phyloP scores from a whole-genome alignment of 1,140 invertebrate genomes.

The Bombus impatiens region DNA sequence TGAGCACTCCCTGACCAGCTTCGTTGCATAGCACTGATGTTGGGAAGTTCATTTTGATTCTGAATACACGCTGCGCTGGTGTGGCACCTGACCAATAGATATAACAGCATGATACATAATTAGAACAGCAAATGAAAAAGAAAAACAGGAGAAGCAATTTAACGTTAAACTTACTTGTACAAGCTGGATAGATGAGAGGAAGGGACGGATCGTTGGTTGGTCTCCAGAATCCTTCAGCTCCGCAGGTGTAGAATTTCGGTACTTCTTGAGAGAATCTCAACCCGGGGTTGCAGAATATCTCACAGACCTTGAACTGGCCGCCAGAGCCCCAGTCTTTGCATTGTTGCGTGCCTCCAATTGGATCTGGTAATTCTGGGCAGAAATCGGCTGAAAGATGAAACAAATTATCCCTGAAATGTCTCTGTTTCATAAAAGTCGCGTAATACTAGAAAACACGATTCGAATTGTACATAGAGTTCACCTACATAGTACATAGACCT shows the following conservation, averaged over 20 bases:
- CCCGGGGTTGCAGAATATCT: slow-evolving; percentile 93
- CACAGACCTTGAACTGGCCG: slow-evolving; percentile 96
- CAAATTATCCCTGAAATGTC: not conserved
- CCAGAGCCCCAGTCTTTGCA: slow-evolving; percentile 98
- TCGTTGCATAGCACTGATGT: slow-evolving; percentile 96
- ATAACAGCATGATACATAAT: not conserved
- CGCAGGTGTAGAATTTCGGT: slow-evolving; percentile 97
- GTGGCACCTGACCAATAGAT: slow-evolving; percentile 85
- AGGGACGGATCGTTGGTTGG: slow-evolving; percentile 91
- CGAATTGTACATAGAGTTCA: slow-evolving; percentile 56
- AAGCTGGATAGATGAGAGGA: slow-evolving; percentile 94
- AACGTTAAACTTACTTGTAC: slow-evolving; percentile 86
- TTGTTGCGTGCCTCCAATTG: slow-evolving; percentile 93
- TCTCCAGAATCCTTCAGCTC: slow-evolving; percentile 97
- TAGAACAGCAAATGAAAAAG: not conserved
- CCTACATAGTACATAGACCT: slow-evolving; percentile 95
- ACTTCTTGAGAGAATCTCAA: slow-evolving; percentile 94
- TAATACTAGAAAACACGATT: not conserved
- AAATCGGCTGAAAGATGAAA: slow-evolving; percentile 88
- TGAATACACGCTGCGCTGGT: slow-evolving; percentile 95
- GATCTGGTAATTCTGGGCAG: slow-evolving; percentile 93
- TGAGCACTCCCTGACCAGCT: slow-evolving; percentile 94
- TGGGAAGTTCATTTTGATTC: slow-evolving; percentile 95
- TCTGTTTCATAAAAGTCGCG: not conserved
- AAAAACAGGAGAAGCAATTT: not conserved